These are phyloP conservation scores for Drosophila buzzatii DNA, from an alignment of 2,888 invertebrate species.

Conservation along the genomic window DNA sequence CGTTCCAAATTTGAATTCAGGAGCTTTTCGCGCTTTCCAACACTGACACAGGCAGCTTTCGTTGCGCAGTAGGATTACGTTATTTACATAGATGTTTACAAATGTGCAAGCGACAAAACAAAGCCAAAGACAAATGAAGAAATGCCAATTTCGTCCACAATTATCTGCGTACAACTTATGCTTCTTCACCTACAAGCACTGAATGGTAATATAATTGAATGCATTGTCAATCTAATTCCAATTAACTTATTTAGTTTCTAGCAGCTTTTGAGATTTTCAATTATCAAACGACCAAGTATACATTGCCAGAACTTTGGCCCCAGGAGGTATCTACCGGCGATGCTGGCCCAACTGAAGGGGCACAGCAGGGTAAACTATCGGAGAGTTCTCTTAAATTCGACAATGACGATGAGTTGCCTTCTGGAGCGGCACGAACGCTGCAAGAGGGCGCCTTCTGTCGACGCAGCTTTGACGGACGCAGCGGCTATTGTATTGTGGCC, in stretches of 20 bases:
- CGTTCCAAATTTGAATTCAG: background rate
- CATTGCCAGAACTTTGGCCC: slow-evolving; percentile 50
- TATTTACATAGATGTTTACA: slow-evolving; percentile 9
- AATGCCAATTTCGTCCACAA: slow-evolving; percentile 44
- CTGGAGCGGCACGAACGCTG: slow-evolving; percentile 6
- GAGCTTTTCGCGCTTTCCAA: background rate
- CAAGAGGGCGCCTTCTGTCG: slow-evolving; percentile 83
- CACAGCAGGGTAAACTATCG: slow-evolving; percentile 4
- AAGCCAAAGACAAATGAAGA: slow-evolving; percentile 34
- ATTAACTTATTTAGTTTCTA: background rate
- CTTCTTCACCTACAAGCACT: slow-evolving; percentile 14
- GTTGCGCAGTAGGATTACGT: slow-evolving; percentile 26
- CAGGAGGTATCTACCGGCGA: background rate
- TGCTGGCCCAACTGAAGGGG: background rate
- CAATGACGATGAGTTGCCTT: slow-evolving; percentile 27
- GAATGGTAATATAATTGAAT: slow-evolving; percentile 15
- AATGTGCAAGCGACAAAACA: slow-evolving; percentile 29
- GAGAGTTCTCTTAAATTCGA: slow-evolving; percentile 59
- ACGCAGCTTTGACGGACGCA: slow-evolving; percentile 82
- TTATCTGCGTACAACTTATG: slow-evolving; percentile 21
- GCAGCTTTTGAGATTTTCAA: slow-evolving; percentile 57
- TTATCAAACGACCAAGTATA: slow-evolving; percentile 67
- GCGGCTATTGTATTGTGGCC: slow-evolving; percentile 83
- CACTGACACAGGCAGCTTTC: slow-evolving; percentile 5
- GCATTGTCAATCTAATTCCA: background rate